Evolutionary conservation across 2,888 invertebrate genomes (phyloP), one percentile per base, ranked within the genome.

Genomic region (Argynnis bischoffii): DNA sequence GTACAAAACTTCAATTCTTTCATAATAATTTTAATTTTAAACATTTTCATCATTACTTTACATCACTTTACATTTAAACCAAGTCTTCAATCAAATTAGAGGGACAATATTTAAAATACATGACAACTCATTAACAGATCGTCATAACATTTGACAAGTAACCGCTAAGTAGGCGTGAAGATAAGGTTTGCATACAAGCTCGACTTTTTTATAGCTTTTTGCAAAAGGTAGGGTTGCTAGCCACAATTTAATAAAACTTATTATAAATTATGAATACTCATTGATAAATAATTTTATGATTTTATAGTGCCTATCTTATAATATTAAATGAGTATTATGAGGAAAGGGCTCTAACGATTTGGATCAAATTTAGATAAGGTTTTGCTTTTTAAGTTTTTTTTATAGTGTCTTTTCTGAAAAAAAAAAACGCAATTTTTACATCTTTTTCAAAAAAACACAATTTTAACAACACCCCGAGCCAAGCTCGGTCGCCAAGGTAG

Each of bases 111-210:
- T 59, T 48, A 48, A 31, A 48, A 13, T 16, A 59, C 59, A 59
- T 59, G 59, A 59, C 59, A 59, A n/a, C 59, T 59, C 59, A 59
- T 48, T 48, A 59, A 59, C 59, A 48, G 16, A 59, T 59, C 59
- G 59, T 59, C 59, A 69, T 67, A 69, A 71, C 61, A 71, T 71
- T 67, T 61, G 63, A 69, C 69, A 64, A 63, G 63, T 59, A 67
- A 61, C 35, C 18, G 72, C 70, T 74, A 72, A 70, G 66, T 66
- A 59, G 64, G 69, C 66, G 57, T 71, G 64, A 70, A 72, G 69
- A 65, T 69, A 66, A 71, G 63, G 69, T 74, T 68, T 69, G 72
- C 72, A 71, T 73, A 67, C 69, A 67, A 64, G 72, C 15, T 21
- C 3, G 15, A 48, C 16, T 35, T 61, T 50, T 50, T 56, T 31